Evolutionary conservation across 2,888 invertebrate genomes (phyloP).

Genomic region (Amblyjoppa fuscipennis): DNA sequence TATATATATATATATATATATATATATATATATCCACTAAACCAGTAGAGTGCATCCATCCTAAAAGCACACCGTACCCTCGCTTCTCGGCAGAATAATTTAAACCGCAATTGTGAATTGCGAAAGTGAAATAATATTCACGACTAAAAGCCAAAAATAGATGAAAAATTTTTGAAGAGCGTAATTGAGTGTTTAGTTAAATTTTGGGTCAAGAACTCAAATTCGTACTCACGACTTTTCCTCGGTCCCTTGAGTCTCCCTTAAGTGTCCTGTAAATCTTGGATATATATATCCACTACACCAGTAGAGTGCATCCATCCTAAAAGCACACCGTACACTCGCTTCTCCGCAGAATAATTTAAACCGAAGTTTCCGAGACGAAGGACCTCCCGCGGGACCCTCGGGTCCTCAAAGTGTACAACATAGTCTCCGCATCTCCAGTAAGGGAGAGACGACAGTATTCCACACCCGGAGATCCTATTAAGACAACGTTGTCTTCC

Average conservation of each 20-base stretch:
- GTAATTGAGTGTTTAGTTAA: background rate
- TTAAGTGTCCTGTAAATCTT: background rate
- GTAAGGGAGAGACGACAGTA: background rate
- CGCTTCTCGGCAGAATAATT: too few relatives aligned
- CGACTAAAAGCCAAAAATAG: too few relatives aligned
- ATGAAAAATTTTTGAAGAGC: background rate
- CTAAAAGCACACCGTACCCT: too few relatives aligned
- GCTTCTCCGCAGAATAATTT: background rate
- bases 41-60: too few relatives aligned
- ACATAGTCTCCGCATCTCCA: background rate
- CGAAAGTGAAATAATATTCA: too few relatives aligned
- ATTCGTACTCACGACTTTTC: background rate
- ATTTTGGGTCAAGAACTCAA: background rate
- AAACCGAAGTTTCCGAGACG: constrained; percentile 7
- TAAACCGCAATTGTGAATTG: too few relatives aligned
- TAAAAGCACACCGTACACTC: background rate
- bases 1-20: too few relatives aligned
- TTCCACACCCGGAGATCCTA: background rate
- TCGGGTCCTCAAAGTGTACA: background rate
- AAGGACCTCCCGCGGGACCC: background rate
- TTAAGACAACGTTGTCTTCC: background rate
- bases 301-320: background rate
- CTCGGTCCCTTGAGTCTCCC: background rate
- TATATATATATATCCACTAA: too few relatives aligned
- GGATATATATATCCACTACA: background rate